Evolutionary conservation across 1,140 invertebrate genomes (phyloP).

Genomic region (Drosophila ogumai): DNA sequence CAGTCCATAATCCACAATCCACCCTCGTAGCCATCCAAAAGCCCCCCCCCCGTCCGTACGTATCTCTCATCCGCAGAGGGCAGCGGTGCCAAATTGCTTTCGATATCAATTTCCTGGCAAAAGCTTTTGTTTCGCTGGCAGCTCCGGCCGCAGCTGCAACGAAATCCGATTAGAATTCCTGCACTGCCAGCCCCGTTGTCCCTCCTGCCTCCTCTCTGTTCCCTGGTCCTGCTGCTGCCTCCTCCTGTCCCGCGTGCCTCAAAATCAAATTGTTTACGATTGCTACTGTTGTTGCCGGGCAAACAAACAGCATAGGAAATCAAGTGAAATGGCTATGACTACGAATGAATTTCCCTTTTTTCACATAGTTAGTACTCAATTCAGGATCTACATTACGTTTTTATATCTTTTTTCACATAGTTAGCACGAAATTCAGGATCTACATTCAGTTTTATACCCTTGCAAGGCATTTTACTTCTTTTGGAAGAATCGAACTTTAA

Average conservation of each 20-base stretch:
- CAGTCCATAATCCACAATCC: conserved; percentile 13
- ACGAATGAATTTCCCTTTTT: background rate
- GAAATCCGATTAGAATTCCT: conserved; percentile 78
- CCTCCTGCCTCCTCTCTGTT: background rate
- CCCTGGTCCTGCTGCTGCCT: background rate
- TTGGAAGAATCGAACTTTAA: too few species aligned
- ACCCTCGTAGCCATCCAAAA: conserved; percentile 4
- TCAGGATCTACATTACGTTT: background rate
- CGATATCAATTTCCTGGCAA: conserved; percentile 81
- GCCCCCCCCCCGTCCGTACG: background rate
- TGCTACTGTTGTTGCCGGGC: conserved; percentile 47
- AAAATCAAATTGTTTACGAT: conserved; percentile 77
- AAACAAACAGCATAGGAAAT: conserved; percentile 31
- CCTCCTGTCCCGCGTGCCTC: conserved; percentile 15
- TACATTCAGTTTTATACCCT: too few species aligned
- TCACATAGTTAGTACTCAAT: conserved; percentile 1
- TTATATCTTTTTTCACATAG: too few species aligned
- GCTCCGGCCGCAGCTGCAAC: conserved; percentile 72
- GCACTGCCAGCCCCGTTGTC: conserved; percentile 7
- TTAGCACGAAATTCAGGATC: too few species aligned
- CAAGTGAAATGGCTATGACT: background rate
- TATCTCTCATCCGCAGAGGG: conserved; percentile 48
- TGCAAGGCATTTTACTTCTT: too few species aligned
- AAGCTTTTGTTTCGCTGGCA: conserved; percentile 62
- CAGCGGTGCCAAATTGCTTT: conserved; percentile 72